A percentile compares a stretch with the other conserved stretches of the same genome.
Evolutionary conservation across 2,797 vertebrate genomes (phyloP).

Genomic region (Clarias laeviceps): DNA sequence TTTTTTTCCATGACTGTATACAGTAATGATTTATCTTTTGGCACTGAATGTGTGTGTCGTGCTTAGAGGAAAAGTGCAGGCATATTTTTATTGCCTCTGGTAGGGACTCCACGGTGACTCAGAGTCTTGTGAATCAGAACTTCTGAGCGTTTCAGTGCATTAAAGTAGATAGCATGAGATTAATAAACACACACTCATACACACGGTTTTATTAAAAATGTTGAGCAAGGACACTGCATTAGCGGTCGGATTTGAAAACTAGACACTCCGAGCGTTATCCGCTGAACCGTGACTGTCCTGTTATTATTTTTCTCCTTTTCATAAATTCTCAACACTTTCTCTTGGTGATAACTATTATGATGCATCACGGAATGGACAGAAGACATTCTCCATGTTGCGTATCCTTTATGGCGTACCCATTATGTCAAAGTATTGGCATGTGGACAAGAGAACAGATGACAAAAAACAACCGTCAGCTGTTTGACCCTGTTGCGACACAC

Average conservation of each 20-base stretch:
- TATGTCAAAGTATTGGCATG: not conserved
- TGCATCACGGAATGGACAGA: not conserved
- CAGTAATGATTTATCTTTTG: not conserved
- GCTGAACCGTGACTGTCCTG: not conserved
- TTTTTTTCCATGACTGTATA: not conserved
- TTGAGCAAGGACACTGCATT: too few relatives aligned
- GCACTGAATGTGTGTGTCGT: not conserved
- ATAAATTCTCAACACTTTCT: not conserved
- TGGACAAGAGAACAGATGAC: not conserved
- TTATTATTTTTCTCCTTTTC: not conserved
- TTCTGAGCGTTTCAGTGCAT: slow-evolving; percentile 2
- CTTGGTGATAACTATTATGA: not conserved
- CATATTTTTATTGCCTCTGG: slow-evolving; percentile 10
- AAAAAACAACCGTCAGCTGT: not conserved
- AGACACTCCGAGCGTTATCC: not conserved
- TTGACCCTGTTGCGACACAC: not conserved
- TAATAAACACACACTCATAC: not conserved
- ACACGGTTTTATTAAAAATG: not conserved
- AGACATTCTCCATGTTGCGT: not conserved
- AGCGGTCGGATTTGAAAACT: not conserved
- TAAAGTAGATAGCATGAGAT: not conserved
- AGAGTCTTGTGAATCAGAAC: not conserved
- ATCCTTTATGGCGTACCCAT: not conserved
- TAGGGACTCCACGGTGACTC: not conserved
- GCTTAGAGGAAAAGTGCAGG: slow-evolving; percentile 1